Base-by-base conservation (phyloP, 2,888 invertebrate genomes). In the Pegoplata infirma region DNA sequence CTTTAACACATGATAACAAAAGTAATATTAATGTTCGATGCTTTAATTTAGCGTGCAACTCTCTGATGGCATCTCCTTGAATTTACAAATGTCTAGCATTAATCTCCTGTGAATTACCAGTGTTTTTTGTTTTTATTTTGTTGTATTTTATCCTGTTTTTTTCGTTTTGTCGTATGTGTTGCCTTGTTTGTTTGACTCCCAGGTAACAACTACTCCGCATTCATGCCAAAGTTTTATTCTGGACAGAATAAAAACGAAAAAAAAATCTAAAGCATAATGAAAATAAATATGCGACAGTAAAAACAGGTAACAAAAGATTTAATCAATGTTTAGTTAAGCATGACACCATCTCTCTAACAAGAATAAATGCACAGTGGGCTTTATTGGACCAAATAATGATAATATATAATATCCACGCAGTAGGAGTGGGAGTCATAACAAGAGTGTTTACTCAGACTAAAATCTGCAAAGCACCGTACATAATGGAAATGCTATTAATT, bases 231-330 rank as follows among this genome's bases (percentile, higher is more conserved):
- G 61, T 14, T 25, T 56, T 47, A 8, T 10, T 36, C 12, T 2
- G 14, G 32, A 7, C 14, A 14, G 32, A 8, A 55, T 40, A 23
- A 25, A 23, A 4, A 64, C 4, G 7, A 61, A 2, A 36, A 32
- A 59, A 58, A 53, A 59, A 72, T n/a, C 67, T 53, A 61, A 55
- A 66, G 32, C 55, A 58, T 82, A 82, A 82, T 81, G 80, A 81
- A 82, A 82, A 82, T 81, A 81, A 82, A 82, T 82, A 80, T 72
- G 82, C 78, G 77, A 81, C 82, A 82, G 78, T 81, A 80, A 81
- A 82, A 81, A 79, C 82, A 82, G 82, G 82, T 82, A 82, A 82
- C 82, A 80, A 81, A 81, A 81, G 80, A 80, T 81, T 82, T 80
- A 82, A 82, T 82, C 82, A 82, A 81, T 79, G 81, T 77, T 80